phyloP scores from a whole-genome alignment of 2,888 invertebrate genomes.

The Eueremaeus valkanovi region DNA sequence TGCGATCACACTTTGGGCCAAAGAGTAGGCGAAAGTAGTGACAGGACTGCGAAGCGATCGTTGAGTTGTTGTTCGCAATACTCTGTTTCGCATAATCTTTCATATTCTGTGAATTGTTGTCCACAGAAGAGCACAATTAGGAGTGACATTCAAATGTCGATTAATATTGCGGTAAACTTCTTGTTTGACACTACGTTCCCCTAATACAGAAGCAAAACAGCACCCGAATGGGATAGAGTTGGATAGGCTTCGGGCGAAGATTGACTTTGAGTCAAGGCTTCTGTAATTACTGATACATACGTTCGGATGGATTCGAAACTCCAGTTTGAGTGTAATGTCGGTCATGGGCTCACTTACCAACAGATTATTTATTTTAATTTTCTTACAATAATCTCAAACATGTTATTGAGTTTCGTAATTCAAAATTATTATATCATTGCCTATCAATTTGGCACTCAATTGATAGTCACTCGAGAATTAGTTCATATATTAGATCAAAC shows the following conservation, averaged over 20 bases:
- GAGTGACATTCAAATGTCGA: neutral
- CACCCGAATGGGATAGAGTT: neutral
- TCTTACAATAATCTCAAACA: conserved; percentile 21
- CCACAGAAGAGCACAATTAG: neutral
- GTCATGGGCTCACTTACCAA: conserved; percentile 4
- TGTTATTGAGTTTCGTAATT: conserved; percentile 1
- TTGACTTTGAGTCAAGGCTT: conserved; percentile 28
- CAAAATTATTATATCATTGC: neutral
- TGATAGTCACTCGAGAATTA: neutral
- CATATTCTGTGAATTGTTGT: neutral
- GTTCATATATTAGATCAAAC: neutral
- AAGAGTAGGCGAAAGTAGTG: neutral
- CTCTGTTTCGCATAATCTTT: neutral
- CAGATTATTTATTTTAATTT: conserved; percentile 6
- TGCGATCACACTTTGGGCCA: neutral
- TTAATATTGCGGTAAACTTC: neutral
- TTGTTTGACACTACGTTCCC: neutral
- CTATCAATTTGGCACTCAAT: neutral
- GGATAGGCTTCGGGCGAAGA: conserved; percentile 9
- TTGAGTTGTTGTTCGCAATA: neutral
- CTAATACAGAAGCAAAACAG: neutral
- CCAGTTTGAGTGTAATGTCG: neutral
- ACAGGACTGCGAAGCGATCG: neutral
- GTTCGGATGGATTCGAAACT: neutral
- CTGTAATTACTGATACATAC: neutral